Evolutionary conservation across 2,797 vertebrate species (phyloP), one percentile per base, ranked within the genome.

Genomic region (Heteromormyrus szaboi): DNA sequence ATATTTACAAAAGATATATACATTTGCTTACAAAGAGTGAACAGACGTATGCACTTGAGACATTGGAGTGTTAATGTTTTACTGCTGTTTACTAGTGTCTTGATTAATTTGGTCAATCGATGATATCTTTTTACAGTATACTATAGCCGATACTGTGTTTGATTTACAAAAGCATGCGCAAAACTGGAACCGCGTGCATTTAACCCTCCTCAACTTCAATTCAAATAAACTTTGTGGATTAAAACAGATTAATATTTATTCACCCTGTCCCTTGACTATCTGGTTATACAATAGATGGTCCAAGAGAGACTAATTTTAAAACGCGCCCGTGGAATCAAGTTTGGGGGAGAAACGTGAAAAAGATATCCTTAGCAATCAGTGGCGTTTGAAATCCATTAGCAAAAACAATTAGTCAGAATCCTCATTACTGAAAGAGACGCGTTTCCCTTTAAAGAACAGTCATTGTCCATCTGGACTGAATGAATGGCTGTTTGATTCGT

Each of bases 401-500:
- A 89, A 86, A 87, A 37, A 46, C 91, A 91, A 92, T 93, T 96
- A 92, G 91, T 91, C 87, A 76, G 22, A 84, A 91, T 84, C n/a
- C 88, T 91, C 94, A 85, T 92, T 93, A 93, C 87, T 84, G 90
- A 29, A 76, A 88, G 79, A 81, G 90, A 89, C 90, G 92, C 87
- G 93, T 91, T 94, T 94, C 89, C 91, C 92, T 94, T 91, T 90
- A 93, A 88, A 89, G 92, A 93, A 93, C 91, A 90, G 93, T 94
- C 90, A 92, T 92, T 94, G 93, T 94, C 94, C 94, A 95, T 95
- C 96, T 96, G 95, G 93, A 93, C 93, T 91, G 89, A 92, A 91
- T 94, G 94, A 95, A 95, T 93, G 94, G 95, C 94, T 91, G 92
- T 93, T 92, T 88, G 94, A 92, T 89, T 92, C 92, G 91, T 93